phyloP scores from a whole-genome alignment of 2,888 invertebrate species.

The Luperina testacea region DNA sequence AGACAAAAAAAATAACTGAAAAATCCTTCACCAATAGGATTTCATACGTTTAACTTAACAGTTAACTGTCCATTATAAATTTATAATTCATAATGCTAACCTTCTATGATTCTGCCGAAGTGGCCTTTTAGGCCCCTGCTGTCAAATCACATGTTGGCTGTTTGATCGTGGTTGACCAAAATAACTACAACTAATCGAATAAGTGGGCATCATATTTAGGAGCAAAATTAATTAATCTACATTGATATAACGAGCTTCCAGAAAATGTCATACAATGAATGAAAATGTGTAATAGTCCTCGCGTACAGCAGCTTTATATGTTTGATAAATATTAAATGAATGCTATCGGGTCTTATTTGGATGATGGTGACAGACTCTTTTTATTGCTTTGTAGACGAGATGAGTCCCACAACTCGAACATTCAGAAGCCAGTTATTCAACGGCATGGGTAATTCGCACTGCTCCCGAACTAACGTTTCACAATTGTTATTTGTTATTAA shows the following conservation, averaged over 20 bases:
- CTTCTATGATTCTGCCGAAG: no score
- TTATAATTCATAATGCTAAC: no score
- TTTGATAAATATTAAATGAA: not conserved
- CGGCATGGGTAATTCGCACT: constrained; percentile 87
- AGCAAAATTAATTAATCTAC: not conserved
- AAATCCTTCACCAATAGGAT: no score
- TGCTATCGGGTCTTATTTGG: not conserved
- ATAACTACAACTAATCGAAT: not conserved
- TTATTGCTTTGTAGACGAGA: constrained; percentile 41
- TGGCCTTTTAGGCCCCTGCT: no score
- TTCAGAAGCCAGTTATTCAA: constrained; percentile 80
- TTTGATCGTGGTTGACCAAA: not conserved
- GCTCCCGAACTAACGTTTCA: constrained; percentile 89
- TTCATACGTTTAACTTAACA: no score
- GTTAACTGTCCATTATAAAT: no score
- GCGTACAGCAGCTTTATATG: no score
- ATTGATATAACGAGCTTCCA: not conserved
- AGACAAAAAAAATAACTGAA: no score
- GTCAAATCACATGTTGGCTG: not conserved
- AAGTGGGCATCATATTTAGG: not conserved
- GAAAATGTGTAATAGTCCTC: not conserved
- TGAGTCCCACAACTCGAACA: constrained; percentile 63
- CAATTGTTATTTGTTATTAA: constrained; percentile 91
- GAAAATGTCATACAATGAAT: not conserved
- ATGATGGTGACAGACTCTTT: constrained; percentile 1